These are phyloP conservation scores for Agrenia bidenticulata DNA, from an alignment of 2,888 invertebrate genomes.

Conservation along the genomic window DNA sequence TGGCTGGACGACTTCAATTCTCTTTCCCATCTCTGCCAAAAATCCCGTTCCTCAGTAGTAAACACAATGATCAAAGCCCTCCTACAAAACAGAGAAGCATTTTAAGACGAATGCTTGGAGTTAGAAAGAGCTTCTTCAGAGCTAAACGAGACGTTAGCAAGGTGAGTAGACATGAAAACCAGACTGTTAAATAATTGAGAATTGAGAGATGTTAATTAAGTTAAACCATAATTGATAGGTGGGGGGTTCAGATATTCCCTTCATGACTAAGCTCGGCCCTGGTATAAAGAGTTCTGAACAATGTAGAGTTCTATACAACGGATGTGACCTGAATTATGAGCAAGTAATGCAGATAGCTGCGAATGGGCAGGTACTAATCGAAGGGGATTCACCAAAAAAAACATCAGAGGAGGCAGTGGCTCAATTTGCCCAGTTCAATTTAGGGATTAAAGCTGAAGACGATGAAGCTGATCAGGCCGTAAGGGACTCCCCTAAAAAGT, in stretches of 20 bases:
- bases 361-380: conserved; percentile 33
- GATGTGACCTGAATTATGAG: conserved; percentile 38
- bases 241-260: neutral
- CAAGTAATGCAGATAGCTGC: conserved; percentile 39
- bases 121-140: neutral
- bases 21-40: neutral
- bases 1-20: conserved; percentile 16
- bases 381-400: conserved; percentile 18
- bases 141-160: no score
- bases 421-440: neutral
- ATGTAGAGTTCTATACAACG: conserved; percentile 37
- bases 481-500: conserved; percentile 13
- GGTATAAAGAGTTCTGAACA: conserved; percentile 24
- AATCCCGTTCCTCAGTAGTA: neutral
- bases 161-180: no score
- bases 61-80: neutral
- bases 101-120: conserved; percentile 13
- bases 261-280: conserved; percentile 11
- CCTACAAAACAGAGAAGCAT: neutral
- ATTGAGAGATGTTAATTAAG: neutral
- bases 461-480: conserved; percentile 37
- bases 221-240: neutral
- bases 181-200: no score
- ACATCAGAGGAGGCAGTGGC: no score
- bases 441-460: conserved; percentile 23